phyloP scores from a whole-genome alignment of 2,113 vertebrate species.

The Sinosuthora webbiana region DNA sequence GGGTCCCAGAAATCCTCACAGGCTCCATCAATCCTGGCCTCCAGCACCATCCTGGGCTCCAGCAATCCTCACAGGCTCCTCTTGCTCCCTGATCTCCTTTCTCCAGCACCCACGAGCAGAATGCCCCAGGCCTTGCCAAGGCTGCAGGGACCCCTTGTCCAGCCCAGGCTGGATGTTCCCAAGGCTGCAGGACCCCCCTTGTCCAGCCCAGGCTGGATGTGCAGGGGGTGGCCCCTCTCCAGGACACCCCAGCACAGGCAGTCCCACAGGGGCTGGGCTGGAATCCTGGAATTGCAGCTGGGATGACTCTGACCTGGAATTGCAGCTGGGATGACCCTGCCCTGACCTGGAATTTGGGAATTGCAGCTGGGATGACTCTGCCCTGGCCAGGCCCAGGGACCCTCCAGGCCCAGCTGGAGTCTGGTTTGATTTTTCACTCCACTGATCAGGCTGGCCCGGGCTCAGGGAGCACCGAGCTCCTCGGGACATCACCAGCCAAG shows the following conservation, averaged over 20 bases:
- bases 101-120: fast-evolving
- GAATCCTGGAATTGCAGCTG: not conserved
- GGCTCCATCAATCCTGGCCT: no score
- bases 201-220: not conserved
- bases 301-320: not conserved
- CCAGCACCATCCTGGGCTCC: not conserved
- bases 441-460: not conserved
- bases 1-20: not conserved
- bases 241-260: not conserved
- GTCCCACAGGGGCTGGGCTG: not conserved
- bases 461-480: not conserved
- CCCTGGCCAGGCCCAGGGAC: not conserved
- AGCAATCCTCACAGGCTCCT: not conserved
- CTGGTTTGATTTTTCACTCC: not conserved
- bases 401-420: not conserved
- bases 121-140: fast-evolving
- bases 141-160: not conserved
- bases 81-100: not conserved
- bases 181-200: not conserved
- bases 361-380: not conserved
- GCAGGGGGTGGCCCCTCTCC: not conserved
- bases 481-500: not conserved
- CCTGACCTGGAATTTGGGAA: not conserved
- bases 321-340: not conserved
- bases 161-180: not conserved